Base-by-base conservation (phyloP, 1,140 invertebrate species). In the Scylla paramamosain region DNA sequence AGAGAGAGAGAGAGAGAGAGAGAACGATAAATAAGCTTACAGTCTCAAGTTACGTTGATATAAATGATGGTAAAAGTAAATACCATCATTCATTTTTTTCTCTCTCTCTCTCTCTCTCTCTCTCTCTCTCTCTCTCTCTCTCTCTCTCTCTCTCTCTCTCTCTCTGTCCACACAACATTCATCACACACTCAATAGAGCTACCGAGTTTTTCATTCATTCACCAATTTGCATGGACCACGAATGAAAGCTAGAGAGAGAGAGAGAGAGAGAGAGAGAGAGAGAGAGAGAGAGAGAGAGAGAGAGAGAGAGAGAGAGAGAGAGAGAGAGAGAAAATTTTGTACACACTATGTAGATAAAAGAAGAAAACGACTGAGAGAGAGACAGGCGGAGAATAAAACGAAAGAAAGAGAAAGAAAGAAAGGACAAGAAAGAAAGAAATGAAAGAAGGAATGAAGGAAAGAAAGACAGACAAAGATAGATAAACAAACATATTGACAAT, bases 251-350 rank as follows among this genome's bases (percentile, higher is more conserved):
- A 20, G 14, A 29, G 20, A 20, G 8, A 45, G n/a, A 0, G 46
- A 91, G 39, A 46, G 46, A 52, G 45, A 52, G 46, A 46, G 46
- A 91, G 46, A 46, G 46, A 52, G 45, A 16, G 32, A 91, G 90
- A 52, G 46, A 52, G 46, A 91, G 90, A 52, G 90, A 52, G 32
- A 91, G 46, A 52, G 46, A 91, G 90, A 46, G 46, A 91, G 90
- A 16, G 90, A 52, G 7, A 91, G 90, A 52, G 32, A 67, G 90
- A 92, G 45, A 92, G 90, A 52, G 45, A 77, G 90, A 52, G 48
- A 92, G 45, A 91, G 48, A 52, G 48, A 52, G 1, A 92, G 90
- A 91, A 52, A 46, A n/a, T 31, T 45, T 25, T 25, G 7, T 25
- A 91, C 32, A 91, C 6, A 46, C 39, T 6, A 52, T n/a, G 39